phyloP scores from a whole-genome alignment of 2,113 vertebrate genomes.

The Lanius collurio region DNA sequence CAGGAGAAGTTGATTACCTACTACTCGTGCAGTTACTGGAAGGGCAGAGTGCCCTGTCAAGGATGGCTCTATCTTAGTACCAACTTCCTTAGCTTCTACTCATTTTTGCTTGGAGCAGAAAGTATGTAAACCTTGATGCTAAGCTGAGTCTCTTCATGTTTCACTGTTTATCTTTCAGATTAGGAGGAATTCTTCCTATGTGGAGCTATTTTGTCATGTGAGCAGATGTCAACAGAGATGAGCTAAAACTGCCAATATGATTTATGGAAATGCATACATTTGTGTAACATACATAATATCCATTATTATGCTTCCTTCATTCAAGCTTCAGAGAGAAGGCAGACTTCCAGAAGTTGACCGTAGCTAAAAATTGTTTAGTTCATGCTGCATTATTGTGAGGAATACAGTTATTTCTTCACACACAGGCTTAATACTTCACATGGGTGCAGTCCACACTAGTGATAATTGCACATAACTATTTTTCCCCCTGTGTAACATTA shows the following conservation, averaged over 20 bases:
- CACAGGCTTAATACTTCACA: background rate
- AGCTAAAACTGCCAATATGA: background rate
- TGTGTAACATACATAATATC: background rate
- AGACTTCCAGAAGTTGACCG: background rate
- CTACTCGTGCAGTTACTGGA: constrained; percentile 99
- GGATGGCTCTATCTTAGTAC: constrained; percentile 99
- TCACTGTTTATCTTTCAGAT: background rate
- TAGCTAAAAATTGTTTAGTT: background rate
- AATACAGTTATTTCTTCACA: background rate
- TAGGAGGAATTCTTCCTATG: background rate
- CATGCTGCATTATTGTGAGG: background rate
- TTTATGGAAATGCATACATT: background rate
- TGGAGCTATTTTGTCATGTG: background rate
- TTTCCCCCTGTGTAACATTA: background rate
- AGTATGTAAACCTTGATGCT: constrained; percentile 70
- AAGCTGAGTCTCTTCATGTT: background rate
- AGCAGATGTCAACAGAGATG: background rate
- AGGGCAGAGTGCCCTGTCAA: constrained; percentile 93
- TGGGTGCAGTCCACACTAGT: background rate
- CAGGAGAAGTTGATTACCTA: constrained; percentile 96
- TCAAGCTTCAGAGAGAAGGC: background rate
- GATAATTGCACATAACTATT: background rate
- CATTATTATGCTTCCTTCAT: background rate
- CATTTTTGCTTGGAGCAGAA: constrained; percentile 92
- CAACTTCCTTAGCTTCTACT: constrained; percentile 98